phyloP scores from a whole-genome alignment of 2,797 vertebrate genomes.

The Falco cherrug region DNA sequence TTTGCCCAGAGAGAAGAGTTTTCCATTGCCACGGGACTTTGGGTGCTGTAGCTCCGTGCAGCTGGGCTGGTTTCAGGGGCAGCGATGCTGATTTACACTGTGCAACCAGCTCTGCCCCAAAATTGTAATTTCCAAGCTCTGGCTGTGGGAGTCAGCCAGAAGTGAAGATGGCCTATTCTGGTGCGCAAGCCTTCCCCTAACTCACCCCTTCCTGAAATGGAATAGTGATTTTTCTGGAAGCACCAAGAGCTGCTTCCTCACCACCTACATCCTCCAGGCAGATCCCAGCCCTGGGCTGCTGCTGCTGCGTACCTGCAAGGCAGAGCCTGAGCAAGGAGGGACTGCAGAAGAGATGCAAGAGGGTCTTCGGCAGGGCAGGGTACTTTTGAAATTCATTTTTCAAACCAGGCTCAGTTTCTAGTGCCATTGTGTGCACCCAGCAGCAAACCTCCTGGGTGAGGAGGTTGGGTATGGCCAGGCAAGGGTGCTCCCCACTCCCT shows the following conservation, averaged over 20 bases:
- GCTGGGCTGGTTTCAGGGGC: neutral
- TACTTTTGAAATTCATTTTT: neutral
- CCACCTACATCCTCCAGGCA: neutral
- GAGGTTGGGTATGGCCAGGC: neutral
- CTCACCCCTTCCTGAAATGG: neutral
- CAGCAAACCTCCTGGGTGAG: neutral
- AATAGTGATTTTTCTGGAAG: neutral
- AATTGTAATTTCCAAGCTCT: neutral
- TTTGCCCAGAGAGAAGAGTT: neutral
- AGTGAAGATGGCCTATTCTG: too few relatives aligned
- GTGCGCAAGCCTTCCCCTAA: neutral
- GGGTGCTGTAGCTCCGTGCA: rapidly evolving
- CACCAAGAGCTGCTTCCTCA: neutral
- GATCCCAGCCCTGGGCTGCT: neutral
- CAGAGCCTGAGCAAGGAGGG: neutral
- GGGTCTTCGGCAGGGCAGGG: neutral
- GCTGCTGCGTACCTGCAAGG: neutral
- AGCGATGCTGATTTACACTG: neutral
- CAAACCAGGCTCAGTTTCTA: neutral
- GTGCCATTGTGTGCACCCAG: neutral
- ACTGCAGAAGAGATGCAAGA: neutral
- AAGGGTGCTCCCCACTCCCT: neutral
- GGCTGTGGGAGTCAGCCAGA: neutral
- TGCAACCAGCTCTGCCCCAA: neutral
- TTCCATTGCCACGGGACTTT: rapidly evolving